Evolutionary conservation across 2,888 invertebrate genomes (phyloP).

Genomic region (Drosophila pegasa): DNA sequence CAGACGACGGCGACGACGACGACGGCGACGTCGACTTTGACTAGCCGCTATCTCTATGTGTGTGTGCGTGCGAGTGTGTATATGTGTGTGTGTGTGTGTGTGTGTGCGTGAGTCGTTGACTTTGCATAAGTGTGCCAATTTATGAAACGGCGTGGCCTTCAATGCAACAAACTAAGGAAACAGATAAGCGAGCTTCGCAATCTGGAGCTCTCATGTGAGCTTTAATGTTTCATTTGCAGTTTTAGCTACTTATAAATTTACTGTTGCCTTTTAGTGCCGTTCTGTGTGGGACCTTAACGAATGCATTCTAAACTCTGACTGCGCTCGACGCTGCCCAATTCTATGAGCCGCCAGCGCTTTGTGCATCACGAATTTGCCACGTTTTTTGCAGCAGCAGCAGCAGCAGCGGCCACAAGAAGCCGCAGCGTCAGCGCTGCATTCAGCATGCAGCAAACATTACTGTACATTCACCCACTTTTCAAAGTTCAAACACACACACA

Average conservation of each 20-base stretch:
- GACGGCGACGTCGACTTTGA: conserved; percentile 45
- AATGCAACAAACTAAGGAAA: conserved; percentile 56
- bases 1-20: conserved; percentile 34
- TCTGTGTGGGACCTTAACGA: conserved; percentile 27
- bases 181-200: conserved; percentile 24
- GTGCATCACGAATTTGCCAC: conserved; percentile 75
- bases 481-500: conserved; percentile 69
- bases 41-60: conserved; percentile 44
- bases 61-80: conserved; percentile 6
- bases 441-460: conserved; percentile 83
- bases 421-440: conserved; percentile 45
- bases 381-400: conserved; percentile 30
- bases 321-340: conserved; percentile 44
- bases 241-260: not conserved
- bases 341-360: conserved; percentile 58
- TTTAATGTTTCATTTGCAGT: conserved; percentile 1
- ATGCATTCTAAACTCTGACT: conserved; percentile 39
- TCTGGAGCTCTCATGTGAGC: not conserved
- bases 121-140: conserved; percentile 79
- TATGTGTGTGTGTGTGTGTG: conserved; percentile 22
- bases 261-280: not conserved
- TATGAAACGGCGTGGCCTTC: conserved; percentile 70
- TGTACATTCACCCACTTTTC: conserved; percentile 85
- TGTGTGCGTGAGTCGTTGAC: conserved; percentile 68
- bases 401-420: conserved; percentile 18